phyloP scores from a whole-genome alignment of 2,797 vertebrate genomes.

The Pteronotus mesoamericanus region DNA sequence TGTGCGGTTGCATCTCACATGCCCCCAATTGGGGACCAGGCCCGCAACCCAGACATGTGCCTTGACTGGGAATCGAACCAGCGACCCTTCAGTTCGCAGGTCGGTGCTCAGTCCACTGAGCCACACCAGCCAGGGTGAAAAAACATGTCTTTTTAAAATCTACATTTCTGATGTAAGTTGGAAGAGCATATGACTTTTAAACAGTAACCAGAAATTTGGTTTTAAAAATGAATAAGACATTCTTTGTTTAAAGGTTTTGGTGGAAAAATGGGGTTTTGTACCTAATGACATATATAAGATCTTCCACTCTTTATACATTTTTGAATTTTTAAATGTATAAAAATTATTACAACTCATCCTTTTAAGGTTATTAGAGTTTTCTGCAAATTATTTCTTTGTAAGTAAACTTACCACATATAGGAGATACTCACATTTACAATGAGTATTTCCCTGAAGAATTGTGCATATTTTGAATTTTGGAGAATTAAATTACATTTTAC shows the following conservation, averaged over 20 bases:
- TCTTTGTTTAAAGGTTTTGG: not conserved
- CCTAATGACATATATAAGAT: not conserved
- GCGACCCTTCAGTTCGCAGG: too few species aligned
- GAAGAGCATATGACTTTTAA: not conserved
- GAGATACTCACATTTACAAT: not conserved
- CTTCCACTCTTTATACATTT: not conserved
- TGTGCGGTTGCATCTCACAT: too few species aligned
- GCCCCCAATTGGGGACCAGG: too few species aligned
- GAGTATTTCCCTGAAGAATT: not conserved
- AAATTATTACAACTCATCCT: not conserved
- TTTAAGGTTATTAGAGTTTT: not conserved
- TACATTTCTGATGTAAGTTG: not conserved
- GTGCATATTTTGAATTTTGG: not conserved
- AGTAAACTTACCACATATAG: not conserved
- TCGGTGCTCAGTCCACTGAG: too few species aligned
- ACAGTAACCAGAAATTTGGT: not conserved
- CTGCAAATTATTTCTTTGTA: not conserved
- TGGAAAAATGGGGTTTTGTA: not conserved
- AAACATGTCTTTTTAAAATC: not conserved
- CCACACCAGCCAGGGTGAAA: too few species aligned
- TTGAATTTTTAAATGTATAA: not conserved
- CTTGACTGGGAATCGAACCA: too few species aligned
- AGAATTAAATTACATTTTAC: conserved; percentile 29
- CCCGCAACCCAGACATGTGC: too few species aligned
- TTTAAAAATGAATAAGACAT: conserved; percentile 5